Evolutionary conservation across 2,888 invertebrate genomes (phyloP), one percentile per base, ranked within the genome.

Genomic region (Orchesellides sinensis): DNA sequence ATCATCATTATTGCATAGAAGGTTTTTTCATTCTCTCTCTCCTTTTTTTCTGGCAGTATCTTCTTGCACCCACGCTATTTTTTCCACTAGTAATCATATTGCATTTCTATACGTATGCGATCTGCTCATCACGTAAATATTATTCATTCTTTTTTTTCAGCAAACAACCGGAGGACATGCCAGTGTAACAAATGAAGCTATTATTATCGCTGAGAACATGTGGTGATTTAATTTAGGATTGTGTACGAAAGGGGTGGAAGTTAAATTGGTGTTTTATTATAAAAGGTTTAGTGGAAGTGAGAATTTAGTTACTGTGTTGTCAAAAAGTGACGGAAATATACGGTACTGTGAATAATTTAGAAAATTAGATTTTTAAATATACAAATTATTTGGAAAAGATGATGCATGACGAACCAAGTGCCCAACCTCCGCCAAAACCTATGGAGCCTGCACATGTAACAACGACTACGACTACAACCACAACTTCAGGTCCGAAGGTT

Each of bases 401-500:
- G 82, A 82, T 82, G 82, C 82, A 65, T 54, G 82, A 82, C 82
- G 82, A 82, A 6, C 52, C 27, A 27, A 29, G 21, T 35, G 75
- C 69, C n/a, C 75, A 75, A n/a, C 59, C 59, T n/a, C 63, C 63
- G 12, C 49, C 49, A 3, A 72, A 72, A 21, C 59, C 78, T 29
- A 56, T 45, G 21, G 73, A 52, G 27, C 65, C 70, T 12, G 17
- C 56, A 47, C 45, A 89, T 1, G 88, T 88, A 17, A 86, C 88
- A 14, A 84, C 84, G 2, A 87, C 86, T 8, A 89, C 89, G n/a
- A 89, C 89, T 5, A 88, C 89, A 10, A 89, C 89, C 4, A 88
- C 89, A 1, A 86, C 89, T 25, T 86, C 89, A 14, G 88, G 89
- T 0, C 88, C 89, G 0, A 87, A 87, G 56, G 89, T 89, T 3